These are phyloP conservation scores for Petrolisthes manimaculis DNA, from an alignment of 2,888 invertebrate species.

Conservation along the genomic window DNA sequence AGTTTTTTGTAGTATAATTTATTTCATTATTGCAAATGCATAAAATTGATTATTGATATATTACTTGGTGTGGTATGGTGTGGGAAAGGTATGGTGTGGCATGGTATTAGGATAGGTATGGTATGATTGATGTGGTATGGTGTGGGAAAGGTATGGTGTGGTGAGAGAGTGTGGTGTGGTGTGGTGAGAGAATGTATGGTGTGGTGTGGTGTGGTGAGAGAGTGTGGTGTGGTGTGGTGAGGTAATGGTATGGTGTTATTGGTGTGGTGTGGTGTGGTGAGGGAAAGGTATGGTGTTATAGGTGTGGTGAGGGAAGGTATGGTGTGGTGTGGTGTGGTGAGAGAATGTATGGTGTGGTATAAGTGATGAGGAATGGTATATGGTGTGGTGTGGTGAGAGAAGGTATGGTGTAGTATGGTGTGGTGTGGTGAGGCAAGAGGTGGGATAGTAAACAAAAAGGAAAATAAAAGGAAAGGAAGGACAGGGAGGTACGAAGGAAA, in stretches of 20 bases:
- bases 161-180: background rate
- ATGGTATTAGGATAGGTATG: background rate
- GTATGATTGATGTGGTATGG: background rate
- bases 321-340: background rate
- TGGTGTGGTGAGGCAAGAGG: background rate
- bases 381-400: background rate
- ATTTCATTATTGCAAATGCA: no score
- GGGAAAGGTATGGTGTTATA: background rate
- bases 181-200: background rate
- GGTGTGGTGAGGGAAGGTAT: background rate
- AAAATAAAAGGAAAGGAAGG: background rate
- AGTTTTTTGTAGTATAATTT: no score
- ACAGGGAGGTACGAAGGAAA: background rate
- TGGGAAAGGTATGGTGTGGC: background rate
- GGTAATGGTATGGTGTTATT: background rate
- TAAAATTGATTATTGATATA: no score
- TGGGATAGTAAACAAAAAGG: background rate
- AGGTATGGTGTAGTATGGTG: background rate
- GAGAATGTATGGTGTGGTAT: background rate
- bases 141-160: background rate
- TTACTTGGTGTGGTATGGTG: background rate
- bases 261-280: background rate
- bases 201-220: background rate
- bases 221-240: background rate
- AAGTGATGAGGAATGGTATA: background rate